Evolutionary conservation across 2,888 invertebrate genomes (phyloP).

Genomic region (Dolomedes plantarius): DNA sequence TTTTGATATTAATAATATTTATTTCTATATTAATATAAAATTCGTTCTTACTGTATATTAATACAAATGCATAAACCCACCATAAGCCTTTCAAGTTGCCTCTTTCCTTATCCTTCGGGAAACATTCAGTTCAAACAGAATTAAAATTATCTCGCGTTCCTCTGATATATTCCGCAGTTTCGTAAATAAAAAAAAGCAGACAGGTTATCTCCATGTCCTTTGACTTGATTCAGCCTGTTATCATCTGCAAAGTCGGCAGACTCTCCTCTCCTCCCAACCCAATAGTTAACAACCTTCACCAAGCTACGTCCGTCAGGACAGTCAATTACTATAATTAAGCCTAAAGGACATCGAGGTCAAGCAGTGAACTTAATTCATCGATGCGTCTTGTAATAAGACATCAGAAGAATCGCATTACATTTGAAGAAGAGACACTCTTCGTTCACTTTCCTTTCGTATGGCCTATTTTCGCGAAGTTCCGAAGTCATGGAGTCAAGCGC

Average conservation of each 20-base stretch:
- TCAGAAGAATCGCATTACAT: not conserved
- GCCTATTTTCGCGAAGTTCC: not conserved
- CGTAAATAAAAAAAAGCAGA: too few species aligned
- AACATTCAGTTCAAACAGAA: too few species aligned
- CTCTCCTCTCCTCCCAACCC: too few species aligned
- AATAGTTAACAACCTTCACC: not conserved
- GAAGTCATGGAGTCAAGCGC: too few species aligned
- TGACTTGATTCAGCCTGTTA: not conserved
- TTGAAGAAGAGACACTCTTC: not conserved
- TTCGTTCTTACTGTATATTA: too few species aligned
- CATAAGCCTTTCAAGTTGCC: too few species aligned
- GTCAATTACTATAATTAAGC: constrained; percentile 5
- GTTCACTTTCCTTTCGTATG: not conserved
- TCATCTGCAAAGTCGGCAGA: not conserved
- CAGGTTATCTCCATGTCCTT: not conserved
- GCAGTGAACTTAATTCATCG: not conserved
- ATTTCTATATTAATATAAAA: too few species aligned
- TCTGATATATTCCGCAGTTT: too few species aligned
- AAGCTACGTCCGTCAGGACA: not conserved
- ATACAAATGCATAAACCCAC: too few species aligned
- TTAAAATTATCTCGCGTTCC: too few species aligned
- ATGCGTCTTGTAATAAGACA: not conserved
- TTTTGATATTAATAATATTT: too few species aligned
- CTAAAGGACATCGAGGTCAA: constrained; percentile 4
- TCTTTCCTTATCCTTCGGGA: too few species aligned